These are phyloP conservation scores for Corythornis madagascariensis DNA, from an alignment of 2,113 vertebrate genomes.

Conservation along the genomic window DNA sequence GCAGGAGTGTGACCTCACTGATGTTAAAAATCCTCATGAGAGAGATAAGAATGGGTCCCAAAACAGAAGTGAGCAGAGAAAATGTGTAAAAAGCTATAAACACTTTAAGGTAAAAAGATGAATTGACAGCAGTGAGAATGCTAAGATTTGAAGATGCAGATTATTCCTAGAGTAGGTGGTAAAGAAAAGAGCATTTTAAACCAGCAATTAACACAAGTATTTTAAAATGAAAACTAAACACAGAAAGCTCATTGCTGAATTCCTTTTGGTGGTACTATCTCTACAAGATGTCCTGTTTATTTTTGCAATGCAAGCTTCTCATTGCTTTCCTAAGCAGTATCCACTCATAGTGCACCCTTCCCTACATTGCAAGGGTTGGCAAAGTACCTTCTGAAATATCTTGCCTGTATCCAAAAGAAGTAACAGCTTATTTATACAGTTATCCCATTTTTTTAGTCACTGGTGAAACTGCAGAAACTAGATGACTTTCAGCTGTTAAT, in stretches of 20 bases:
- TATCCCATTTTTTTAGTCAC: background rate
- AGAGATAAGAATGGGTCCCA: background rate
- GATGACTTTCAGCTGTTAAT: slow-evolving; percentile 3
- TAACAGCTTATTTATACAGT: background rate
- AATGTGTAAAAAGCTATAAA: background rate
- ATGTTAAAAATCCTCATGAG: background rate
- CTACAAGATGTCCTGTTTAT: background rate
- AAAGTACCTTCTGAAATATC: background rate
- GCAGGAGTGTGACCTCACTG: background rate
- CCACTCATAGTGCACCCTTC: rapidly evolving
- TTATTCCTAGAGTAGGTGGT: background rate
- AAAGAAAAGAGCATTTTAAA: background rate
- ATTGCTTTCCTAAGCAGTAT: background rate
- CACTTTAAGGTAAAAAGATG: background rate
- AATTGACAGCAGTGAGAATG: background rate
- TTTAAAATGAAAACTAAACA: background rate
- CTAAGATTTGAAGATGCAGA: background rate
- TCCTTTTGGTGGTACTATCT: background rate
- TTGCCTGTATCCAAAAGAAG: background rate
- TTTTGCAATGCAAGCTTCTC: background rate
- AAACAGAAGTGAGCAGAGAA: background rate
- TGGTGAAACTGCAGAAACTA: background rate
- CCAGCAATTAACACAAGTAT: background rate
- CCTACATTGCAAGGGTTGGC: background rate
- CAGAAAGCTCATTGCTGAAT: background rate